Conservation (phyloP, 2,797 vertebrate species). For the Oreochromis grahami region DNA sequence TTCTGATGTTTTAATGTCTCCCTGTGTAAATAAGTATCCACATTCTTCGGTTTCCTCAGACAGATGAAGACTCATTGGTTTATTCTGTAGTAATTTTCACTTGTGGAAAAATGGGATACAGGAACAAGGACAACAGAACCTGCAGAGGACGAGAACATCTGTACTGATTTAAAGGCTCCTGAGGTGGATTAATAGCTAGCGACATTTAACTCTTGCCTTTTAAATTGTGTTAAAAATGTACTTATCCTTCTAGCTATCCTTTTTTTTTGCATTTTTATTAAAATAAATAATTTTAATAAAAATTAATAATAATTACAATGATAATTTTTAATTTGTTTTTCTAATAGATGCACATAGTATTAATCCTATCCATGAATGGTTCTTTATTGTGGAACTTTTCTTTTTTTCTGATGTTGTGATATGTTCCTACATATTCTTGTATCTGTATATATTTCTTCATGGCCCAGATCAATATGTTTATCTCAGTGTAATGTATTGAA, state of each 20-base stretch:
- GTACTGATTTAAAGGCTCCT: not conserved
- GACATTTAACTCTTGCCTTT: not conserved
- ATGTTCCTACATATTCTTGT: not conserved
- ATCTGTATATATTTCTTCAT: not conserved
- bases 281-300: no score
- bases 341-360: not conserved
- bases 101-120: not conserved
- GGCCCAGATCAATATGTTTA: not conserved
- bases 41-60: not conserved
- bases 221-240: not conserved
- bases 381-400: no score
- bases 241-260: not conserved
- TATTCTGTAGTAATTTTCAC: conserved; percentile 10
- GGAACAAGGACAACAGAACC: not conserved
- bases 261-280: not conserved
- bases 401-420: not conserved
- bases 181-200: not conserved
- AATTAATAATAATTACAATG: not conserved
- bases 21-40: rapidly evolving
- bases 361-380: not conserved
- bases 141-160: conserved; percentile 4
- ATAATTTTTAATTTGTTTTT: not conserved
- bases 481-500: not conserved
- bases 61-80: not conserved
- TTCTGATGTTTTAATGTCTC: not conserved